Conservation (phyloP, 92 coral and sea anemone genomes). For the Porites evermanni region DNA sequence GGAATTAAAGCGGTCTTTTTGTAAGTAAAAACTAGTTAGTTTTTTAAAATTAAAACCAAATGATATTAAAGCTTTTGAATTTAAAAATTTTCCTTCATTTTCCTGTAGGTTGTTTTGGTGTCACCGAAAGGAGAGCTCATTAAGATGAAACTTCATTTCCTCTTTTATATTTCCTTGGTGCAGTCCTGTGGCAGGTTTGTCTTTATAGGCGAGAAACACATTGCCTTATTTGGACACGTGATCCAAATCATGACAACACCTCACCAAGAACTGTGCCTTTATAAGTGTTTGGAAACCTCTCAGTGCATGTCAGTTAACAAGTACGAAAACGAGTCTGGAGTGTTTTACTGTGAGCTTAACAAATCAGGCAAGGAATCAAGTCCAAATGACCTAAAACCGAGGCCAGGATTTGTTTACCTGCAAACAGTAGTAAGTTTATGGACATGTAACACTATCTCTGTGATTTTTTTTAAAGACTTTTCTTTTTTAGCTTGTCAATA, state of each 20-base stretch:
- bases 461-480: too few species aligned
- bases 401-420: background rate
- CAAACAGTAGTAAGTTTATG: background rate
- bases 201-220: background rate
- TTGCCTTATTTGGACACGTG: background rate
- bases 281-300: background rate
- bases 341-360: constrained; percentile 9
- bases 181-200: background rate
- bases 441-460: too few species aligned
- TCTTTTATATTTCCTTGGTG: background rate
- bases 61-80: too few species aligned
- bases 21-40: too few species aligned
- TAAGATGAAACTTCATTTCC: background rate
- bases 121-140: background rate
- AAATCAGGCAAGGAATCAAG: constrained; percentile 7
- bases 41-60: too few species aligned
- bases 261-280: background rate
- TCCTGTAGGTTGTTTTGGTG: background rate
- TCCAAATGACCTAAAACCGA: constrained; percentile 8
- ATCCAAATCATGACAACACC: background rate
- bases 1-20: too few species aligned
- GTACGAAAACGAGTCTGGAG: background rate
- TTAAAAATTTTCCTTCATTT: background rate
- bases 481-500: too few species aligned
- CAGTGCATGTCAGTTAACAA: constrained; percentile 20